Percentiles rank a stretch among this genome's conserved stretches.
phyloP scores from a whole-genome alignment of 2,888 invertebrate species.

The Rhimphoctona megacephalus region DNA sequence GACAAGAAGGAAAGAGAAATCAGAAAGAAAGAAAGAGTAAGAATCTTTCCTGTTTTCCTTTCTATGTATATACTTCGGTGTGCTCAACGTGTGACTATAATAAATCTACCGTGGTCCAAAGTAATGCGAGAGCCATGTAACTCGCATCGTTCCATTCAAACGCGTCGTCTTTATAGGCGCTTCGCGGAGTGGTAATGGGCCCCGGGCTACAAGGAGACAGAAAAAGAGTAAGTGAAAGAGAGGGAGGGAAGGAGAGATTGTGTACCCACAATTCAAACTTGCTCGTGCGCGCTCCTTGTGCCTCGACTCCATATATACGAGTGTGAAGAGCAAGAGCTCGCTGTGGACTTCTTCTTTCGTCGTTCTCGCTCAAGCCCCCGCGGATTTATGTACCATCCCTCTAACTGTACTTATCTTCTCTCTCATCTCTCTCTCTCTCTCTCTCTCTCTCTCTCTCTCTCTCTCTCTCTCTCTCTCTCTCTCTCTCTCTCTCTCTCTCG shows the following conservation, averaged over 20 bases:
- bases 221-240: constrained; percentile 6
- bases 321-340: constrained; percentile 52
- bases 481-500: constrained; percentile 33
- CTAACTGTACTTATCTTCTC: constrained; percentile 25
- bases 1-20: background rate
- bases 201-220: constrained; percentile 65
- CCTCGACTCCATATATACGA: constrained; percentile 49
- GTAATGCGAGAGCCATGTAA: constrained; percentile 78
- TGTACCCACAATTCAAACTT: constrained; percentile 76
- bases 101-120: constrained; percentile 78
- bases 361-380: constrained; percentile 58
- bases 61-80: constrained; percentile 21
- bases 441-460: background rate
- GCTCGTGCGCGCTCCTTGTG: constrained; percentile 69
- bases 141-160: constrained; percentile 77
- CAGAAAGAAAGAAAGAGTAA: constrained; percentile 9
- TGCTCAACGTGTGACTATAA: constrained; percentile 71
- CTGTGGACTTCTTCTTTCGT: constrained; percentile 66
- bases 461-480: constrained; percentile 21
- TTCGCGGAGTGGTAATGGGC: constrained; percentile 78
- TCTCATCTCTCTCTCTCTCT: constrained; percentile 34
- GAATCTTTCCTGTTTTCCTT: constrained; percentile 40
- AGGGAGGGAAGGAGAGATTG: constrained; percentile 45
- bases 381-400: constrained; percentile 63
- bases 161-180: constrained; percentile 76